phyloP scores from a whole-genome alignment of 2,888 invertebrate species.

The Mechanitis mazaeus region DNA sequence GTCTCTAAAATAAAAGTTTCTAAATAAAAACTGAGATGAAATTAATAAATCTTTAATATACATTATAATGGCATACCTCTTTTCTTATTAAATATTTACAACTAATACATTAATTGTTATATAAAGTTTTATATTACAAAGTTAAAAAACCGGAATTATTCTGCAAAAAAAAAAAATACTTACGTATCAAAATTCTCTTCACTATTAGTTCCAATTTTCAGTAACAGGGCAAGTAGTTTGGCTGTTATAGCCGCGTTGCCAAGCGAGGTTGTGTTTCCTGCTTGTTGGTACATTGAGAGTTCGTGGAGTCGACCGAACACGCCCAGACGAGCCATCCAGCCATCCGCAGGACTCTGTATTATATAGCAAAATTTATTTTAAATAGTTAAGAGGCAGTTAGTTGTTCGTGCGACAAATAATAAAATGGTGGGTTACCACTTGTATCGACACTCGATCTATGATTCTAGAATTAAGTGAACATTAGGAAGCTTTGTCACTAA shows the following conservation, averaged over 20 bases:
- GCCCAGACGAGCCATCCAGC: constrained; percentile 65
- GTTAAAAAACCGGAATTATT: too few species aligned
- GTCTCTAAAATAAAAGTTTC: constrained; percentile 41
- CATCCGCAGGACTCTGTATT: constrained; percentile 55
- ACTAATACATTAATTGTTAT: background rate
- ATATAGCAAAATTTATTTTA: background rate
- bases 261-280: constrained; percentile 43
- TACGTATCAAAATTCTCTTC: constrained; percentile 59
- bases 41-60: background rate
- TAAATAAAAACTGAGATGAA: background rate
- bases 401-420: background rate
- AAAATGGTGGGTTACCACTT: background rate
- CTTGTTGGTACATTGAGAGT: constrained; percentile 54
- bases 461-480: too few species aligned
- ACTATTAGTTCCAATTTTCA: constrained; percentile 50
- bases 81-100: too few species aligned
- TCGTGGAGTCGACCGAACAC: constrained; percentile 61
- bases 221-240: constrained; percentile 54
- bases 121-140: background rate
- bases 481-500: too few species aligned
- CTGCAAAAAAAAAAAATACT: constrained; percentile 29
- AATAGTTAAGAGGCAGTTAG: background rate
- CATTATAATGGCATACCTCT: too few species aligned
- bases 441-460: too few species aligned
- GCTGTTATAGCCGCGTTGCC: constrained; percentile 55